These are phyloP conservation scores for Dynastes tityus DNA, from an alignment of 2,888 invertebrate species.

Conservation along the genomic window DNA sequence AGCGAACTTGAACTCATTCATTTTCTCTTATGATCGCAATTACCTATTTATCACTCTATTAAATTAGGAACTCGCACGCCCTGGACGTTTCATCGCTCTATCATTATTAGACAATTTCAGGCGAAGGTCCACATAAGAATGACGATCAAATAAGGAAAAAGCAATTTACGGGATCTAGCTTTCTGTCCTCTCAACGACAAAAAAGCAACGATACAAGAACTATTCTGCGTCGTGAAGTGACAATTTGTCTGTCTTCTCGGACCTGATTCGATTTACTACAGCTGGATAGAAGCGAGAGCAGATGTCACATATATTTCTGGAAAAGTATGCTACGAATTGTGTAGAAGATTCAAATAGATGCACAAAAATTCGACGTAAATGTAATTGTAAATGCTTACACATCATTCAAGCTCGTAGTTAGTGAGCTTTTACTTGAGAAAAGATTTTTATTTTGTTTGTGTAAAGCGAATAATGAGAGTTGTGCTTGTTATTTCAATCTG, in stretches of 20 bases:
- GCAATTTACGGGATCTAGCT: slow-evolving; percentile 2
- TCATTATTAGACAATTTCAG: slow-evolving; percentile 2
- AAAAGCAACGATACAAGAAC: background rate
- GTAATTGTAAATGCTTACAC: too few relatives aligned
- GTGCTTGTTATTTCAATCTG: too few relatives aligned
- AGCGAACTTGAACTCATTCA: background rate
- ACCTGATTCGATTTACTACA: background rate
- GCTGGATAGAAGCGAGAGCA: background rate
- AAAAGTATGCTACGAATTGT: background rate
- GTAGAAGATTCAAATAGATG: too few relatives aligned
- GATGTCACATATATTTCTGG: slow-evolving; percentile 3
- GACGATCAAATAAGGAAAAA: slow-evolving; percentile 5
- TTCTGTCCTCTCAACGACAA: background rate
- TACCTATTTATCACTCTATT: slow-evolving; percentile 15
- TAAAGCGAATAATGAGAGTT: too few relatives aligned
- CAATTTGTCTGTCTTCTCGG: slow-evolving; percentile 4
- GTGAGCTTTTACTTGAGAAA: too few relatives aligned
- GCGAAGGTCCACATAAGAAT: background rate
- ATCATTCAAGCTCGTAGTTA: too few relatives aligned
- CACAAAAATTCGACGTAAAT: too few relatives aligned
- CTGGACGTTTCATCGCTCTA: background rate
- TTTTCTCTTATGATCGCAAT: slow-evolving; percentile 2
- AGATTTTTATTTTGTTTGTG: too few relatives aligned
- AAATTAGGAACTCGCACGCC: slow-evolving; percentile 2
- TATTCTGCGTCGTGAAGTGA: slow-evolving; percentile 1